Base-by-base conservation (phyloP, 2,113 vertebrate species). In the Charadrius vociferus region DNA sequence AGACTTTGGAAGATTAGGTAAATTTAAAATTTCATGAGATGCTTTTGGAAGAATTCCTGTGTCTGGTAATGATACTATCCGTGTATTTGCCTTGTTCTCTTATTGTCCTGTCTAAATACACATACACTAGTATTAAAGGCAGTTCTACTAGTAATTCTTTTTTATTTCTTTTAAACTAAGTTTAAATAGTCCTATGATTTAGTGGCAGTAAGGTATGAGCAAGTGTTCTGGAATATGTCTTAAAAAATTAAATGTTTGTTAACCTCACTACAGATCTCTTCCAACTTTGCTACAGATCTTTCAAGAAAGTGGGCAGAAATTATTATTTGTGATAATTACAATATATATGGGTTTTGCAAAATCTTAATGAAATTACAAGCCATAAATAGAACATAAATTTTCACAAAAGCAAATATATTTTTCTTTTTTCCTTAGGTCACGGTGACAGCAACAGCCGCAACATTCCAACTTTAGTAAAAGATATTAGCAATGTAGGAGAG, bases 361-460 rank as follows among this genome's bases (percentile, higher is more conserved):
- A 53, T 93, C 30, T 30, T 22, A 8, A 2, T 65, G 50, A 62
- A 53, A 23, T 61, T 77, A 12, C 34, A 53, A 62, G 43, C 47
- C 20, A 37, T 30, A 43, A 70, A 22, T 21, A 74, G 43, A 45
- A 72, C 15, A 66, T 50, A 6, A 86, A 63, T 73, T 70, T 61
- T 86, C 17, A 77, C 15, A 71, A 61, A 95, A 87, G 32, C 41
- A 71, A 53, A 41, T 5, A 1, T 1, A 1, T 82, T 14, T 82
- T 56, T 47, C 4, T 77, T 39, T 55, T 63, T 63, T 70, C 67
- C 9, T 34, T 89, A 99, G 99, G 99, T 94, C 99, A 99, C 2
- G 99, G 99, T 83, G 99, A 99, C 86, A 99, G 99, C 93, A 99
- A 99, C 87, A 99, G 99, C 83, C 98, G 99, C 73, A 99, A 99